Conservation (phyloP, 2,797 vertebrate species). For the Dendrocincla fuliginosa region DNA sequence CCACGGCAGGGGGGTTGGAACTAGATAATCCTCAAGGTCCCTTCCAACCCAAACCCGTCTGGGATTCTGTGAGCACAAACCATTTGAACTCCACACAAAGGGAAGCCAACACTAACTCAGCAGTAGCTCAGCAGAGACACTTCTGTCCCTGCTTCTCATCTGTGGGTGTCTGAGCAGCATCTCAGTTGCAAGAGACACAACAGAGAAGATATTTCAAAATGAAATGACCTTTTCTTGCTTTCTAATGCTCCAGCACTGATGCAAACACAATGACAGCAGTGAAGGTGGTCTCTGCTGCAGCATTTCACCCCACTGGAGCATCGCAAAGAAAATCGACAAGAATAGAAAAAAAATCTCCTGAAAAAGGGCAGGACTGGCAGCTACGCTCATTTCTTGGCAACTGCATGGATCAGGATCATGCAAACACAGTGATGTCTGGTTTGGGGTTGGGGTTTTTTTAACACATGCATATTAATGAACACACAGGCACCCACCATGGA, state of each 20-base stretch:
- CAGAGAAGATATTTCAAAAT: background rate
- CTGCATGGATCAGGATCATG: background rate
- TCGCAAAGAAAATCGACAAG: background rate
- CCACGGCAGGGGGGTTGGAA: background rate
- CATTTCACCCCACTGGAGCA: background rate
- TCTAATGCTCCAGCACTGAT: background rate
- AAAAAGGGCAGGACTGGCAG: background rate
- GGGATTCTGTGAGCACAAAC: background rate
- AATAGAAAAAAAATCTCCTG: background rate
- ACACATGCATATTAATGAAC: accelerated
- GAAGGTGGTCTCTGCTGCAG: background rate
- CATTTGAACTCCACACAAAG: accelerated
- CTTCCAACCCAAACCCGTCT: background rate
- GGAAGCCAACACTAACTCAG: background rate
- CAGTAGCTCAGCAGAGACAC: background rate
- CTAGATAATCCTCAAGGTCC: background rate
- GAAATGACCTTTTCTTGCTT: background rate
- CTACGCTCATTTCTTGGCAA: background rate
- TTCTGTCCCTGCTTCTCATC: background rate
- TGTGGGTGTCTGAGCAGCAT: background rate
- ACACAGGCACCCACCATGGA: accelerated
- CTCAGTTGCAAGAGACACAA: background rate
- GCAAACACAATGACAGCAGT: background rate
- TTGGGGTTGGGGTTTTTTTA: background rate
- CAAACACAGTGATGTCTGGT: background rate